Conservation (phyloP, 37 sponge, comb jelly and placozoan species). For the Mnemiopsis leidyi region DNA sequence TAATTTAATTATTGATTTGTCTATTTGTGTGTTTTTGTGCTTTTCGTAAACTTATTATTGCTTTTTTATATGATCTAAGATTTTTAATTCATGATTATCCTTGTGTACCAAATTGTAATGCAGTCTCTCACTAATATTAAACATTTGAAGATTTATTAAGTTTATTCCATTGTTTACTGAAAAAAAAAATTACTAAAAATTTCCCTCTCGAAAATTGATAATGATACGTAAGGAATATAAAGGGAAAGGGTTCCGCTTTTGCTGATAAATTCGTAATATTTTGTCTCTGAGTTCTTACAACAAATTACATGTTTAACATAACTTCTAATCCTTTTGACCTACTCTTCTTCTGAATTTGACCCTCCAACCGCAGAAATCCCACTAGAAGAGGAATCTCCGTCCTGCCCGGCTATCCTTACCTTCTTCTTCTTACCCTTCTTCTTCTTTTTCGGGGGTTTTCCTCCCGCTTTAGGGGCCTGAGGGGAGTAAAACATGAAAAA, state of each 20-base stretch:
- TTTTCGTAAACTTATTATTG: neutral
- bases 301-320: too few relatives aligned
- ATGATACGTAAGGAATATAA: too few relatives aligned
- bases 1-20: neutral
- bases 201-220: too few relatives aligned
- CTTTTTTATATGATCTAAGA: neutral
- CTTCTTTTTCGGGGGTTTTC: conserved; percentile 9
- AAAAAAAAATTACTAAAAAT: too few relatives aligned
- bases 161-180: too few relatives aligned
- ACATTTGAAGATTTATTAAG: too few relatives aligned
- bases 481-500: too few relatives aligned
- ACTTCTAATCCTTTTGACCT: too few relatives aligned
- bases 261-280: too few relatives aligned
- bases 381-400: neutral
- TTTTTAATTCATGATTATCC: neutral
- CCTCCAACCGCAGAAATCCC: neutral
- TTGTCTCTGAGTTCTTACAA: too few relatives aligned
- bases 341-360: neutral
- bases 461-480: neutral
- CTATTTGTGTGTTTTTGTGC: neutral
- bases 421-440: conserved; percentile 22
- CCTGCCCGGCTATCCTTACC: neutral
- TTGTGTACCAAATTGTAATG: neutral
- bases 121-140: too few relatives aligned
- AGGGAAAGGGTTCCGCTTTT: too few relatives aligned